Conservation (phyloP, 2,888 invertebrate genomes). For the Caenorhabditis sp. region DNA sequence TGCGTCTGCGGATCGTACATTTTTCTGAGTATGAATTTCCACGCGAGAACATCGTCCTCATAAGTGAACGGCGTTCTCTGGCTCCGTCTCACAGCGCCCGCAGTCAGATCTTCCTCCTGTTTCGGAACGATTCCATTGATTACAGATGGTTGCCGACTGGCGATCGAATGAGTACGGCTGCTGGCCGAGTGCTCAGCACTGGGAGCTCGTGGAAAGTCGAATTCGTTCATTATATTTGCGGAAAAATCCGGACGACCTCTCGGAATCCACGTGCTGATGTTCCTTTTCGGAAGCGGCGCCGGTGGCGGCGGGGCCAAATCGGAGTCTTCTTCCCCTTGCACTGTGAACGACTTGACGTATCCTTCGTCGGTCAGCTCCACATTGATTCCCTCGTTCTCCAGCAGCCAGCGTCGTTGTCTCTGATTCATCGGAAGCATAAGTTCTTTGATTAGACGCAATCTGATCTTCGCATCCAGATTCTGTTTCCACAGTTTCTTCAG, state of each 20-base stretch:
- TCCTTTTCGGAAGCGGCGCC: not conserved
- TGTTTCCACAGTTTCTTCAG: slow-evolving; percentile 10
- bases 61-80: slow-evolving; percentile 9
- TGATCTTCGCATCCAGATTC: not conserved
- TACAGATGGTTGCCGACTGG: not conserved
- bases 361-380: not conserved
- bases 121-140: not conserved
- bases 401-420: not conserved
- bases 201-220: not conserved
- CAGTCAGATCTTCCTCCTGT: not conserved
- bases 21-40: slow-evolving; percentile 5
- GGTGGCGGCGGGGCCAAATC: not conserved
- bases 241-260: not conserved
- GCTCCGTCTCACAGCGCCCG: not conserved
- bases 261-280: slow-evolving; percentile 3
- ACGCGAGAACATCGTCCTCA: slow-evolving; percentile 5
- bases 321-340: not conserved
- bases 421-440: slow-evolving; percentile 7
- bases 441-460: slow-evolving; percentile 6
- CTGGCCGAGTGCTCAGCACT: not conserved
- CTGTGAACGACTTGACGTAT: not conserved
- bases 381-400: slow-evolving; percentile 10
- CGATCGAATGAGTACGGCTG: not conserved
- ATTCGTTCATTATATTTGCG: not conserved
- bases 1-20: not conserved